Base-by-base conservation (phyloP, 2,888 invertebrate genomes). In the Phaedon cochleariae region DNA sequence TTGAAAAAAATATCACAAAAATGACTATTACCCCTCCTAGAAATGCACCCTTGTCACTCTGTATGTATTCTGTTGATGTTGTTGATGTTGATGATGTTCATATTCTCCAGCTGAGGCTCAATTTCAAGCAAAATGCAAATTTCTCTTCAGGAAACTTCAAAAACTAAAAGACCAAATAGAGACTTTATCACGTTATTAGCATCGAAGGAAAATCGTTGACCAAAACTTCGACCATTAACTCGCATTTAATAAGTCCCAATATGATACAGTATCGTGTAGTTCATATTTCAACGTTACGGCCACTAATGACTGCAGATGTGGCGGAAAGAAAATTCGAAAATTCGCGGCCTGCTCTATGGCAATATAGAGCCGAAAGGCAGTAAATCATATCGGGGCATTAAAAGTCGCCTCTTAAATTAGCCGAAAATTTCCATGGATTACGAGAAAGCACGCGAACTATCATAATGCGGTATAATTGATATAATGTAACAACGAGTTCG, bases 381-480 rank as follows among this genome's bases (percentile, higher is more conserved):
- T 62, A 61, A 66, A 62, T 66, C 62, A 66, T 46, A 62, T 55
- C 51, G 54, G 15, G 6, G 52, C 58, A 52, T 58, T 53, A 62
- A 62, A 62, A 62, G 59, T 62, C 49, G 34, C 59, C 31, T 61
- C 59, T 54, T 51, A 45, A 62, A 66, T 66, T 66, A 59, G 58
- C 59, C 41, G 49, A 66, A 66, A 64, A 55, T 66, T 41, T 57
- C 34, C 51, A 62, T 48, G 55, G 59, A 66, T 59, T 52, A 59
- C 62, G 6, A 17, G 15, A 21, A 29, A 26, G 55, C 66, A 66
- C 62, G 66, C 66, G 59, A 66, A 59, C 62, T 54, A 65, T 62
- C 66, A 62, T 66, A 66, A 66, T 66, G 62, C 66, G 31, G 66
- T 53, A 66, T 66, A 62, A 62, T 62, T 65, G 65, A 65, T 65